phyloP scores from a whole-genome alignment of 2,113 vertebrate species.

The Fukomys damarensis region DNA sequence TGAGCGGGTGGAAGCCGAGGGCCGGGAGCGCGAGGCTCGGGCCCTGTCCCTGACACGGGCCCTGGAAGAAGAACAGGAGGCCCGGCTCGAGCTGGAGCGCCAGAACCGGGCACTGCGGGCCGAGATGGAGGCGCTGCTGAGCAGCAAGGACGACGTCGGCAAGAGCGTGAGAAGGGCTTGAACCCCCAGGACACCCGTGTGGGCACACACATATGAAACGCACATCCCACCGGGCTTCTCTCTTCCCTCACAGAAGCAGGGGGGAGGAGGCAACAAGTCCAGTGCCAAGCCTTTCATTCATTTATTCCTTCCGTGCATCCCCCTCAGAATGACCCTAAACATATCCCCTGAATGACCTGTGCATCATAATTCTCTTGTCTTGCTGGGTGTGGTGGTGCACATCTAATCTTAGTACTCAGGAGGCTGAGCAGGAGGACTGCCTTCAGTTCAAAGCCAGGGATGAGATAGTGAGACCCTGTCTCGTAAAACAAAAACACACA shows the following conservation, averaged over 20 bases:
- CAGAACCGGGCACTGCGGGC: slow-evolving; percentile 91
- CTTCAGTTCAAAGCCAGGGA: neutral
- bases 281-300: neutral
- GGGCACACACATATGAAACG: too few species aligned
- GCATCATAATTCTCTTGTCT: neutral
- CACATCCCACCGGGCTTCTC: neutral
- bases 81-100: slow-evolving; percentile 91
- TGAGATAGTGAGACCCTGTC: neutral
- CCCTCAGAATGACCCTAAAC: neutral
- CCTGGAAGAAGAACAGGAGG: slow-evolving; percentile 91
- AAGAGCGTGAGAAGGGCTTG: slow-evolving; percentile 88
- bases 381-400: neutral
- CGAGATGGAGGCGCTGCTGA: slow-evolving; percentile 93
- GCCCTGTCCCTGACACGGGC: slow-evolving; percentile 88
- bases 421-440: neutral
- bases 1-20: slow-evolving; percentile 92
- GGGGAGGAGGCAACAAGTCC: neutral
- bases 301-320: neutral
- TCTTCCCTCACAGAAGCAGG: neutral
- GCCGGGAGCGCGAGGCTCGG: slow-evolving; percentile 93
- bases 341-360: neutral
- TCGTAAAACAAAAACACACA: neutral
- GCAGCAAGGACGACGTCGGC: slow-evolving; percentile 94
- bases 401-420: neutral
- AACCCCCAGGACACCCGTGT: accelerated